Evolutionary conservation across 2,113 vertebrate species (phyloP).

Genomic region (Coturnix japonica): DNA sequence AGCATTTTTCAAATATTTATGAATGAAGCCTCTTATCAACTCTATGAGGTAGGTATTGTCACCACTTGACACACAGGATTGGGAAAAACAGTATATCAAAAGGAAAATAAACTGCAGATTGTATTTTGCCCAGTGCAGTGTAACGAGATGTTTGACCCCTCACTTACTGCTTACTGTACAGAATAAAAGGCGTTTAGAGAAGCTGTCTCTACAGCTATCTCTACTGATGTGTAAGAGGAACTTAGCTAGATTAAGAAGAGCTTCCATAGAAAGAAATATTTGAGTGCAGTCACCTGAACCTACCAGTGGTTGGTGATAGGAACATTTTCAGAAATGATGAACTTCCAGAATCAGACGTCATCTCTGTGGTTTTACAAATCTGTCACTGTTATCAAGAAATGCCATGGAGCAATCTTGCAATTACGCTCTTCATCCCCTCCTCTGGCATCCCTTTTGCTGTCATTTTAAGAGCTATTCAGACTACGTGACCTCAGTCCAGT

Average conservation of each 20-base stretch:
- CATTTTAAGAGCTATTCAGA: background rate
- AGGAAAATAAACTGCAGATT: background rate
- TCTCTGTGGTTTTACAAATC: background rate
- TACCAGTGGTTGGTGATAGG: background rate
- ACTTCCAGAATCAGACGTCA: background rate
- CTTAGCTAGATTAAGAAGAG: background rate
- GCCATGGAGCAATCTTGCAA: background rate
- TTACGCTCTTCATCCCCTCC: background rate
- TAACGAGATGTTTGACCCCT: background rate
- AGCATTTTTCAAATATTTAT: slow-evolving; percentile 34
- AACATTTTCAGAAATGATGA: background rate
- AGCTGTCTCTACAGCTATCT: background rate
- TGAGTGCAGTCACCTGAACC: background rate
- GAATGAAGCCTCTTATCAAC: background rate
- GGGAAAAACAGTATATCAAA: background rate
- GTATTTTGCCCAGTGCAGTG: background rate
- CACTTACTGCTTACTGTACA: background rate
- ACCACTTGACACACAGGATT: background rate
- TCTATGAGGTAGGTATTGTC: slow-evolving; percentile 18
- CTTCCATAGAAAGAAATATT: background rate
- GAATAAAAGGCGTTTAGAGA: background rate
- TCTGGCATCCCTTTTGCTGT: background rate
- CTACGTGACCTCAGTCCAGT: background rate
- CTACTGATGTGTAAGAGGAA: background rate
- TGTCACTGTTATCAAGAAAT: background rate